Conservation (phyloP, 2,888 invertebrate genomes). For the Malachius bipustulatus region DNA sequence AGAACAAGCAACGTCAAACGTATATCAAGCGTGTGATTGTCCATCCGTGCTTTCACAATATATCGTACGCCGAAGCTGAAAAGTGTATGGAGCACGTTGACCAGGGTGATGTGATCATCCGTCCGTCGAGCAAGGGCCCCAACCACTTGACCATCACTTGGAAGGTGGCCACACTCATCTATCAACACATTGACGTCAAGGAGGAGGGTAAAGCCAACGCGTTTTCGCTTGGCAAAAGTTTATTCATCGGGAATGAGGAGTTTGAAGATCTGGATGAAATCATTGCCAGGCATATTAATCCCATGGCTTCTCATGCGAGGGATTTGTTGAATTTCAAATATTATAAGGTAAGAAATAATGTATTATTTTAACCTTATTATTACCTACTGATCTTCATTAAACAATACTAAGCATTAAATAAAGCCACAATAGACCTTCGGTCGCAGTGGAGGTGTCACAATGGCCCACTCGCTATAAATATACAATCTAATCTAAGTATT, state of each 20-base stretch:
- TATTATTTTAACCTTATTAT: too few relatives aligned
- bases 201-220: slow-evolving; percentile 96
- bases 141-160: slow-evolving; percentile 97
- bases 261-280: slow-evolving; percentile 99
- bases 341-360: too few relatives aligned
- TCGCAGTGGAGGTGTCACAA: too few relatives aligned
- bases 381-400: too few relatives aligned
- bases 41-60: slow-evolving; percentile 95
- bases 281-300: slow-evolving; percentile 89
- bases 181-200: slow-evolving; percentile 91
- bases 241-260: slow-evolving; percentile 84
- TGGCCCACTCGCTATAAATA: too few relatives aligned
- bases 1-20: slow-evolving; percentile 68
- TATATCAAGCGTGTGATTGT: slow-evolving; percentile 95
- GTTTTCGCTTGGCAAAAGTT: slow-evolving; percentile 78
- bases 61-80: slow-evolving; percentile 85
- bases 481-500: too few relatives aligned
- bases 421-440: too few relatives aligned
- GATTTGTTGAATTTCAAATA: slow-evolving; percentile 89
- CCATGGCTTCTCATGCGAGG: slow-evolving; percentile 88
- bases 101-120: slow-evolving; percentile 90
- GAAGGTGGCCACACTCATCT: slow-evolving; percentile 92
- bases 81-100: slow-evolving; percentile 85
- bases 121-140: slow-evolving; percentile 93
- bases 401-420: too few relatives aligned